Percentiles rank a stretch among this genome's conserved stretches.
phyloP scores from a whole-genome alignment of 2,888 invertebrate genomes.

The Osmoderma eremita region DNA sequence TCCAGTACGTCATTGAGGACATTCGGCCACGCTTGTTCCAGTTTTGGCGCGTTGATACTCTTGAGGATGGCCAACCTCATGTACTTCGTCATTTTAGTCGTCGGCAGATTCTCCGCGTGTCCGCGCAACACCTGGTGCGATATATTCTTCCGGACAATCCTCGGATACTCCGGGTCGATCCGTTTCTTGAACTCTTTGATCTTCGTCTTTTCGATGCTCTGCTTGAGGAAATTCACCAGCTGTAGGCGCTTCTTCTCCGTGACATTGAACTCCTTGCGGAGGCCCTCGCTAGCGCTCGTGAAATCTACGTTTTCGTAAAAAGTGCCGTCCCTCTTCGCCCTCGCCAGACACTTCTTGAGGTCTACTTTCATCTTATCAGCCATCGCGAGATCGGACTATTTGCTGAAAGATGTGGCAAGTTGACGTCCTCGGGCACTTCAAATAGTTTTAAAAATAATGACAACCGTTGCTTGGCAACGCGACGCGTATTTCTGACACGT shows the following conservation, averaged over 20 bases:
- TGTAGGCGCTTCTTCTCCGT: constrained; percentile 52
- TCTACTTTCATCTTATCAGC: constrained; percentile 35
- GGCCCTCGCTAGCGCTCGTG: constrained; percentile 54
- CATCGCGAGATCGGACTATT: constrained; percentile 4
- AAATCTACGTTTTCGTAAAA: constrained; percentile 45
- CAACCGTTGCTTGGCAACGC: constrained; percentile 18
- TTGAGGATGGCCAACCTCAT: constrained; percentile 72
- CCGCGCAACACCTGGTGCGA: constrained; percentile 66
- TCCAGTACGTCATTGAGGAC: constrained; percentile 67
- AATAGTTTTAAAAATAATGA: constrained; percentile 1
- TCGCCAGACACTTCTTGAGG: constrained; percentile 40
- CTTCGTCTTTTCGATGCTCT: constrained; percentile 54
- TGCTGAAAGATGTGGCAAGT: constrained; percentile 3
- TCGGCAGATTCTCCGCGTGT: constrained; percentile 69
- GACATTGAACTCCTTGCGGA: constrained; percentile 56
- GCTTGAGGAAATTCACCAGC: constrained; percentile 54
- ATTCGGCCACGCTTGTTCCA: constrained; percentile 69
- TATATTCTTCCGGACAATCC: constrained; percentile 53
- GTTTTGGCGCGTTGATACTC: constrained; percentile 67
- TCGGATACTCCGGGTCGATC: constrained; percentile 56
- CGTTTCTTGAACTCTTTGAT: constrained; percentile 53
- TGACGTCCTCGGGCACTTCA: constrained; percentile 23
- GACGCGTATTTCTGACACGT: not conserved
- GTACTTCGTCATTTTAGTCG: constrained; percentile 70
- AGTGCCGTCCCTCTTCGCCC: constrained; percentile 37